Base-by-base conservation (phyloP, 2,797 vertebrate species). In the Smutsia gigantea region DNA sequence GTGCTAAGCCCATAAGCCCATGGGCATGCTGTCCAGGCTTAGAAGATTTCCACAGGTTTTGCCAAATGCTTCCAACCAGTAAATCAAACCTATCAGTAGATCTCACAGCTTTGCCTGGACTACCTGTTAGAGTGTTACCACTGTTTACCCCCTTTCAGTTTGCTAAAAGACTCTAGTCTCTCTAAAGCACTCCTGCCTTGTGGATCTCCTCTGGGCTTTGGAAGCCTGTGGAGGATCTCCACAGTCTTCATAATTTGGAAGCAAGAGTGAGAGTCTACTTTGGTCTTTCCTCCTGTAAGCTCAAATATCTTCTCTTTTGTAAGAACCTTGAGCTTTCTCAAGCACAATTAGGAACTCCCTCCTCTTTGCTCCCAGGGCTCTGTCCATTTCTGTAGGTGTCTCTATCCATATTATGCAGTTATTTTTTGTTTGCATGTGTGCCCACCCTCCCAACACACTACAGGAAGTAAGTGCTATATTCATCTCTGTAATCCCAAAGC, bases 401-500 rank as follows among this genome's bases (percentile, higher is more conserved):
- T 55, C n/a, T 49, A 59, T 7, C 4, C 7, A 46, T 14, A 27
- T 3, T 15, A 3, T 7, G 37, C 19, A 66, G 23, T 27, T 42
- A 19, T 1, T 10, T 5, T 18, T 94, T 74, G 13, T 86, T 75
- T 71, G 66, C 4, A 29, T 42, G 14, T 2, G 13, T 61, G 39
- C 4, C 2, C 21, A 29, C 1, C 61, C n/a, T 29, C 14, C 27
- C 31, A 31, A 0, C 6, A n/a, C 4, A 31, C 8, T 14, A 2
- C 4, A 15, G 2, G 82, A 39, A 46, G 6, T 21, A 18, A 42
- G 23, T 39, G 2, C 31, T 89, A 23, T 59, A 37, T 55, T 74
- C 34, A n/a, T 84, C 21, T 71, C 29, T 53, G 4, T 72, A 61
- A 15, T 17, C 14, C 25, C 5, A 7, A 64, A 42, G 27, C 8